phyloP scores from a whole-genome alignment of 1,140 invertebrate species.

The Drosophila pseudoananassae region DNA sequence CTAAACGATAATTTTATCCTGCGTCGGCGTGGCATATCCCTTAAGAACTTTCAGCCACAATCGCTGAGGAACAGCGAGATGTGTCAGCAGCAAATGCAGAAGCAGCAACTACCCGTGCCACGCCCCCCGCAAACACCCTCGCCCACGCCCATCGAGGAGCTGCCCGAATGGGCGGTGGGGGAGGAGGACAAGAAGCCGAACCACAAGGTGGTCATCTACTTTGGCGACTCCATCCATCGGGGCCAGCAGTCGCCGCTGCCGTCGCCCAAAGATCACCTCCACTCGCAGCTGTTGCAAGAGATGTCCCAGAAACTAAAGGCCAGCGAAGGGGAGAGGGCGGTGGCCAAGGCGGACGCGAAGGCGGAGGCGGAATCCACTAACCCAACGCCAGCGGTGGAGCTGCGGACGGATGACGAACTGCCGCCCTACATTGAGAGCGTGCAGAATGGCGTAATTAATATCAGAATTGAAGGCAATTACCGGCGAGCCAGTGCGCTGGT shows the following conservation, averaged over 20 bases:
- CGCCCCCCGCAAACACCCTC: slow-evolving; percentile 68
- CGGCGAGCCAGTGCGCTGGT: slow-evolving; percentile 86
- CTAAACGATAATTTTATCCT: slow-evolving; percentile 84
- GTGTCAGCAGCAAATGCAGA: slow-evolving; percentile 53
- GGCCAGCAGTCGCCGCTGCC: slow-evolving; percentile 27
- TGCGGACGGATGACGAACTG: slow-evolving; percentile 85
- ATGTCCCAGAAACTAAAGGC: slow-evolving; percentile 69
- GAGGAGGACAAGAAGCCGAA: slow-evolving; percentile 55
- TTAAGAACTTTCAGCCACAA: slow-evolving; percentile 79
- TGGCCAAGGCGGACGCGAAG: background rate
- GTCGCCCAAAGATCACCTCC: slow-evolving; percentile 51
- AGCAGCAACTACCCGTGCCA: slow-evolving; percentile 47
- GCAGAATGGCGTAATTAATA: slow-evolving; percentile 87
- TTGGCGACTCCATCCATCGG: slow-evolving; percentile 87
- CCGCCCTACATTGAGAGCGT: slow-evolving; percentile 84
- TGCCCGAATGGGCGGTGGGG: slow-evolving; percentile 60
- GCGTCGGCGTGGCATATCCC: slow-evolving; percentile 71
- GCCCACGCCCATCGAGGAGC: slow-evolving; percentile 73
- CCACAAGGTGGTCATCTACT: slow-evolving; percentile 89
- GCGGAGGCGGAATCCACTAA: slow-evolving; percentile 7
- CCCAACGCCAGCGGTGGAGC: background rate
- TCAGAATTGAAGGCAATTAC: slow-evolving; percentile 88
- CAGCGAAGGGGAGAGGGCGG: slow-evolving; percentile 22
- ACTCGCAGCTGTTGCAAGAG: slow-evolving; percentile 68
- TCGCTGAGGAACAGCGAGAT: slow-evolving; percentile 80